These are phyloP conservation scores for Eubasilissa regina DNA, from an alignment of 1,140 invertebrate genomes.

Conservation along the genomic window DNA sequence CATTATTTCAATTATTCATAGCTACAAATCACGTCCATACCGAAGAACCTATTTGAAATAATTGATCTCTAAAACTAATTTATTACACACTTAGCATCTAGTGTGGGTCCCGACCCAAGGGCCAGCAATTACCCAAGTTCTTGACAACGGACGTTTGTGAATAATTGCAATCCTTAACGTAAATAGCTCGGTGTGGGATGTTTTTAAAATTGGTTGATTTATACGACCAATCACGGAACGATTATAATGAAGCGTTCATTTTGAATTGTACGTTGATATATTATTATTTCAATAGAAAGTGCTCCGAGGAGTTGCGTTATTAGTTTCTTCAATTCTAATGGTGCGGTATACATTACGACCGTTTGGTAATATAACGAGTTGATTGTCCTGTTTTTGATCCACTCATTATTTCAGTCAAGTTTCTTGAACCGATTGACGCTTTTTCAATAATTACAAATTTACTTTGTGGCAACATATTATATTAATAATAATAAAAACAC, in stretches of 20 bases:
- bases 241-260: not conserved
- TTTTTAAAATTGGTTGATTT: conserved; percentile 4
- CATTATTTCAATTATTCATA: conserved; percentile 29
- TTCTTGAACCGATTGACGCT: no score
- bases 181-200: conserved; percentile 1
- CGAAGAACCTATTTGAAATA: conserved; percentile 7
- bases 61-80: conserved; percentile 3
- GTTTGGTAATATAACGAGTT: no score
- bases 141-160: conserved; percentile 15
- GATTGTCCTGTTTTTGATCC: no score
- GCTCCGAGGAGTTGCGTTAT: no score
- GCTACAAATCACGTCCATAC: conserved; percentile 1
- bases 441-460: no score
- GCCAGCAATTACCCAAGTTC: not conserved
- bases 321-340: no score
- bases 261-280: not conserved
- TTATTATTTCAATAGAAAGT: no score
- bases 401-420: no score
- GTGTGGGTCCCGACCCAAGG: conserved; percentile 1
- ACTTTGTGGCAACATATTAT: no score
- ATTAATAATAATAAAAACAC: no score
- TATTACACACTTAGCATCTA: conserved; percentile 3
- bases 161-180: conserved; percentile 22
- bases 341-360: no score
- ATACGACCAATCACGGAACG: not conserved